These are phyloP conservation scores for Hirundichthys speculiger DNA, from an alignment of 2,113 vertebrate species.

Conservation along the genomic window DNA sequence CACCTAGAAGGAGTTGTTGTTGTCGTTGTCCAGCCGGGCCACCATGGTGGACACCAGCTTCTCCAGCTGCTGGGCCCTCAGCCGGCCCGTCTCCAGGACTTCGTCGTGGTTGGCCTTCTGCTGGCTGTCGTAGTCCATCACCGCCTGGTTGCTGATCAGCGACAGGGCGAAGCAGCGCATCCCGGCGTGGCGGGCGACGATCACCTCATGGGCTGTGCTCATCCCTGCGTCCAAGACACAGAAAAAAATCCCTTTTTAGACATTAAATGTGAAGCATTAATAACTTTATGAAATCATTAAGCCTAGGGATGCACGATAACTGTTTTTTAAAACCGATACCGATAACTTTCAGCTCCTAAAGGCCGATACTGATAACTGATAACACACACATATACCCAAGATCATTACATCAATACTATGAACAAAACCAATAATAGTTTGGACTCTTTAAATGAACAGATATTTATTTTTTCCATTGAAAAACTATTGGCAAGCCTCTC, in stretches of 20 bases:
- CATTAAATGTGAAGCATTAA: neutral
- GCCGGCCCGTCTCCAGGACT: constrained; percentile 83
- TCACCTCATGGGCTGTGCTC: constrained; percentile 93
- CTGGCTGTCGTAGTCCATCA: constrained; percentile 85
- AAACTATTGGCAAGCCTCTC: no score
- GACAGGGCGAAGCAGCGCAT: constrained; percentile 90
- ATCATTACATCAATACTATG: no score
- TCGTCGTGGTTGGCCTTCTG: constrained; percentile 88
- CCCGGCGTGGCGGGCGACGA: constrained; percentile 88
- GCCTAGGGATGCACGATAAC: no score
- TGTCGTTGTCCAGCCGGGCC: constrained; percentile 66
- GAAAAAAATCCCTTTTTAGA: neutral
- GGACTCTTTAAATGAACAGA: no score
- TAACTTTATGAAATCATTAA: neutral
- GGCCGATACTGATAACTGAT: no score
- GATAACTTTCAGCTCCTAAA: no score
- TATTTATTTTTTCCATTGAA: no score
- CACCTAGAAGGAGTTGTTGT: constrained; percentile 29
- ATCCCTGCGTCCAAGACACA: constrained; percentile 79
- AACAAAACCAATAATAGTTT: no score
- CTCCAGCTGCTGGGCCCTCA: constrained; percentile 80
- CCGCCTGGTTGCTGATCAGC: constrained; percentile 87
- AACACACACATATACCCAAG: no score
- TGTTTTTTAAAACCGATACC: no score
- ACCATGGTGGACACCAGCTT: constrained; percentile 81